Base-by-base conservation (phyloP, 2,113 vertebrate species). In the Lepus americanus region DNA sequence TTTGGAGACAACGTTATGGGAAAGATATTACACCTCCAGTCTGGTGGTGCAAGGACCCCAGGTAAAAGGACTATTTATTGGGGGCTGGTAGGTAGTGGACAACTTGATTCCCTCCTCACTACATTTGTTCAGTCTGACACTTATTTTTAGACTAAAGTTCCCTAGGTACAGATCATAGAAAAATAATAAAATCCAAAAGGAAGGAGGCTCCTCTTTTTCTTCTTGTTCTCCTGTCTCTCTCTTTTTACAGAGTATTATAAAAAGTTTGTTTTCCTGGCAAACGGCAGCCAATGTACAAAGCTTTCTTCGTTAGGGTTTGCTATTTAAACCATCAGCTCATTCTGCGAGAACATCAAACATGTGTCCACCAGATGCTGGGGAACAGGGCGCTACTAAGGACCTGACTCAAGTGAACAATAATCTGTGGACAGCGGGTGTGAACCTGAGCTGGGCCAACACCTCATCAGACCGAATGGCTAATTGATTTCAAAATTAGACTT, bases 401-500 rank as follows among this genome's bases (percentile, higher is more conserved):
- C 97, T 94, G 97, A 98, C 98, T 98, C 98, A 97, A 98, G 98
- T 98, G 98, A 98, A 98, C 98, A 99, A 98, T 99, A 98, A 99
- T 98, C 98, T 98, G 98, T 0, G 98, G 99, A 99, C 98, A 99
- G 99, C 99, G 98, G 98, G 99, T 99, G 99, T 99, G 98, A 99
- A 98, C 98, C 98, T 98, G 98, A 98, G 98, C 98, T 98, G 98
- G 98, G 98, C 98, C 98, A 98, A 99, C 99, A 99, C 99, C 99
- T 99, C 99, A 99, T 99, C 99, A 99, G 98, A 96, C 98, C 97
- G 94, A 98, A 98, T 98, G 98, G 98, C 99, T 99, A 99, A 99
- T 99, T 99, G 99, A 99, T 99, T 99, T 99, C 99, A 99, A 99
- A 99, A 99, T 99, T 99, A 98, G 98, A 98, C 98, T 98, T 98